Base-by-base conservation (phyloP, 1,140 invertebrate genomes). In the Scaptomyza graminum region DNA sequence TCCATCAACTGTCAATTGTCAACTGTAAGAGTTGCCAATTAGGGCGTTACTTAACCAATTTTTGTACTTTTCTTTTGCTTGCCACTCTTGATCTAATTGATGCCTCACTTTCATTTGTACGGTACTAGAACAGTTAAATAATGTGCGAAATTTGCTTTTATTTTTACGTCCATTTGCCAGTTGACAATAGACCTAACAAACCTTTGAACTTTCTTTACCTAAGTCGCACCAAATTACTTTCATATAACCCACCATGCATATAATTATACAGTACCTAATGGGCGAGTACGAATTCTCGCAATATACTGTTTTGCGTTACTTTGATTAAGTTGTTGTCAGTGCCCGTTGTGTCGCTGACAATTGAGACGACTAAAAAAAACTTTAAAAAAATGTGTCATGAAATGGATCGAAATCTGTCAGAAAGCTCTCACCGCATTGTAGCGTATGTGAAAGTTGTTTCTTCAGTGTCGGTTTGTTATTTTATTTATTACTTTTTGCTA, bases 111-210 rank as follows among this genome's bases (percentile, higher is more conserved):
- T 74, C 71, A 57, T 74, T 74, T 62, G 71, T 47, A 67, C 67
- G 69, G 54, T 69, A 46, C 59, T 39, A 59, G 52, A 69, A 70
- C 71, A 62, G 65, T 74, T 74, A 54, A 74, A 74, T 74, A 74
- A 74, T 70, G 71, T 74, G 65, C 52, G 66, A 74, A 69, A 74
- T 68, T 74, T 69, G 65, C 50, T 62, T 55, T 68, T 61, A 73
- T 73, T 73, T 68, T 54, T 61, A 56, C 51, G 31, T 31, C 34
- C 52, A 56, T 70, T 69, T 67, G 59, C 44, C 52, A 6, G 41
- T 49, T 59, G 49, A 72, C 63, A 54, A 52, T 57, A 22, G 44
- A 43, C 12, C 55, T 2, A 56, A 60, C 52, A 64, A 63, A 63
- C 64, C 67, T 73, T 9, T 55, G 25, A 41, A 69, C 71, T 74